Evolutionary conservation across 2,888 invertebrate genomes (phyloP).

Genomic region (Plagodis pulveraria): DNA sequence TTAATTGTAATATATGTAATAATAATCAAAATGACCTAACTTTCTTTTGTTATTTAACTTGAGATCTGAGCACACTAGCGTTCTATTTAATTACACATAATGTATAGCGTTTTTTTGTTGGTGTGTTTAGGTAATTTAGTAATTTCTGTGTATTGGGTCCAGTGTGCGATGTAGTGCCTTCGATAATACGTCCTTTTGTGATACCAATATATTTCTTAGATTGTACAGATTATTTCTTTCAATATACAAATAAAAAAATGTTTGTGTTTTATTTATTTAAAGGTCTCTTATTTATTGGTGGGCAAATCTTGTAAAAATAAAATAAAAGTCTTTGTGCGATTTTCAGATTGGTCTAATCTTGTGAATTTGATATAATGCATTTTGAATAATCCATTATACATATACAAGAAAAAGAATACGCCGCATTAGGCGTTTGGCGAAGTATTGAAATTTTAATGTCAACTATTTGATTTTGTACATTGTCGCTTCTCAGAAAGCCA

Average conservation of each 20-base stretch:
- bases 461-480: too few species aligned
- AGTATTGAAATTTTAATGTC: too few species aligned
- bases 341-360: too few species aligned
- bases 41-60: slow-evolving; percentile 8
- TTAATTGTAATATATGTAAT: slow-evolving; percentile 13
- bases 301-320: too few species aligned
- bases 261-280: slow-evolving; percentile 35
- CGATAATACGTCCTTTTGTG: slow-evolving; percentile 80
- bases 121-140: slow-evolving; percentile 16
- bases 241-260: slow-evolving; percentile 68
- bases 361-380: too few species aligned
- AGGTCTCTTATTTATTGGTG: too few species aligned
- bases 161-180: slow-evolving; percentile 68
- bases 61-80: slow-evolving; percentile 2
- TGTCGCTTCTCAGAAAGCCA: too few species aligned
- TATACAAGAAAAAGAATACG: too few species aligned
- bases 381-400: too few species aligned
- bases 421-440: too few species aligned
- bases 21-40: slow-evolving; percentile 4
- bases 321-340: too few species aligned
- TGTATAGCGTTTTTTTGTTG: slow-evolving; percentile 21
- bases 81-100: slow-evolving; percentile 26
- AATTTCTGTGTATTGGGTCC: slow-evolving; percentile 34
- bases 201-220: slow-evolving; percentile 73
- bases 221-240: slow-evolving; percentile 81